Evolutionary conservation across 2,888 invertebrate genomes (phyloP).

Genomic region (Hydropsyche betteni): DNA sequence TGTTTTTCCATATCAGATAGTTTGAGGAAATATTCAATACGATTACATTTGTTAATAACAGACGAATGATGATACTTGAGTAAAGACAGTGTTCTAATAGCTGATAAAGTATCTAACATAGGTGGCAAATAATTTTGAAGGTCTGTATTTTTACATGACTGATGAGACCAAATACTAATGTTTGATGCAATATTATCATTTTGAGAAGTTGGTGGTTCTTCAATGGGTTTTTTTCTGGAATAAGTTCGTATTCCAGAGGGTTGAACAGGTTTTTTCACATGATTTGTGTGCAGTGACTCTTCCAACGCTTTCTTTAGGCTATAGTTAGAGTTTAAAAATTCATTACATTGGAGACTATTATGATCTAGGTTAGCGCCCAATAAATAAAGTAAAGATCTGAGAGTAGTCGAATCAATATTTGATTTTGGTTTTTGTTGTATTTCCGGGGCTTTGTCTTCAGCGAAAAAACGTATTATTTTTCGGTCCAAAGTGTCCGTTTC

Average conservation of each 20-base stretch:
- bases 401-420: constrained; percentile 22
- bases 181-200: not conserved
- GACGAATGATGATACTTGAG: constrained; percentile 31
- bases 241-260: constrained; percentile 40
- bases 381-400: constrained; percentile 38
- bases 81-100: constrained; percentile 42
- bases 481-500: not conserved
- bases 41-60: constrained; percentile 2
- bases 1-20: not conserved
- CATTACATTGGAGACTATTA: not conserved
- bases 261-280: not conserved
- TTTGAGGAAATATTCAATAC: not conserved
- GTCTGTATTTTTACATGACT: not conserved
- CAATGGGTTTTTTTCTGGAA: constrained; percentile 43
- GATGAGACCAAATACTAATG: constrained; percentile 1
- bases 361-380: constrained; percentile 42
- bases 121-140: constrained; percentile 36
- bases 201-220: not conserved
- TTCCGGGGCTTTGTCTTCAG: not conserved
- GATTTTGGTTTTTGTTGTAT: not conserved
- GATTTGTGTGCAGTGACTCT: too few relatives aligned
- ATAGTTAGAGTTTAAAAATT: too few relatives aligned
- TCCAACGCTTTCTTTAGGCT: too few relatives aligned
- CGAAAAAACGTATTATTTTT: not conserved
- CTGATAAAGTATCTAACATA: constrained; percentile 27